These are phyloP conservation scores for Pammene aurita DNA, from an alignment of 2,888 invertebrate genomes.

Conservation along the genomic window DNA sequence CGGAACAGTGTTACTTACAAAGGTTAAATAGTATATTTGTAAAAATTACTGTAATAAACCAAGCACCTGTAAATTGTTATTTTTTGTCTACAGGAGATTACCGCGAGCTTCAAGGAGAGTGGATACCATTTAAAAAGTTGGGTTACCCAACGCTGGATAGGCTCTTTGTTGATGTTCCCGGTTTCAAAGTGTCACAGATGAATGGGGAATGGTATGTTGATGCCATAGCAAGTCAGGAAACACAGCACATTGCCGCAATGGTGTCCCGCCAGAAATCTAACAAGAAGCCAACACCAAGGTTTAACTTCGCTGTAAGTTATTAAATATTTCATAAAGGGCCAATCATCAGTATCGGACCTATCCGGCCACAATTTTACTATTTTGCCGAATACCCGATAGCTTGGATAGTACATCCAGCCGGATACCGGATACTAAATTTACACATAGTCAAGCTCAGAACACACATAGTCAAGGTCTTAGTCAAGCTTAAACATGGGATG, in stretches of 20 bases:
- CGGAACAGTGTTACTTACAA: too few relatives aligned
- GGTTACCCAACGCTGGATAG: constrained; percentile 84
- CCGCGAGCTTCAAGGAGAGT: constrained; percentile 83
- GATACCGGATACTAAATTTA: too few relatives aligned
- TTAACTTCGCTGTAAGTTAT: constrained; percentile 63
- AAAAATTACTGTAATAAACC: neutral
- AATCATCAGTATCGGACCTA: too few relatives aligned
- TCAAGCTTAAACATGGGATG: too few relatives aligned
- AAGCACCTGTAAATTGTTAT: neutral
- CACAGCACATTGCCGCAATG: constrained; percentile 84
- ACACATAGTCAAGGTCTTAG: too few relatives aligned
- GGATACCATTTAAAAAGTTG: constrained; percentile 84
- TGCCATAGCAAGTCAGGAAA: constrained; percentile 82
- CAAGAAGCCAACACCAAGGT: constrained; percentile 67
- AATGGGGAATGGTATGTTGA: constrained; percentile 83
- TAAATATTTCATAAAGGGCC: neutral
- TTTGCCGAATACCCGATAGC: too few relatives aligned
- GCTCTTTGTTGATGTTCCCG: constrained; percentile 83
- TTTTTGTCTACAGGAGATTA: constrained; percentile 81
- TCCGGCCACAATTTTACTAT: too few relatives aligned
- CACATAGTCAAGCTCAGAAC: too few relatives aligned
- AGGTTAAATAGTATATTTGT: too few relatives aligned
- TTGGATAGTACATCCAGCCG: too few relatives aligned
- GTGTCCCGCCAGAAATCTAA: constrained; percentile 74
- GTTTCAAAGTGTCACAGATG: constrained; percentile 78